Evolutionary conservation across 2,113 vertebrate genomes (phyloP).

Genomic region (Casuarius casuarius): DNA sequence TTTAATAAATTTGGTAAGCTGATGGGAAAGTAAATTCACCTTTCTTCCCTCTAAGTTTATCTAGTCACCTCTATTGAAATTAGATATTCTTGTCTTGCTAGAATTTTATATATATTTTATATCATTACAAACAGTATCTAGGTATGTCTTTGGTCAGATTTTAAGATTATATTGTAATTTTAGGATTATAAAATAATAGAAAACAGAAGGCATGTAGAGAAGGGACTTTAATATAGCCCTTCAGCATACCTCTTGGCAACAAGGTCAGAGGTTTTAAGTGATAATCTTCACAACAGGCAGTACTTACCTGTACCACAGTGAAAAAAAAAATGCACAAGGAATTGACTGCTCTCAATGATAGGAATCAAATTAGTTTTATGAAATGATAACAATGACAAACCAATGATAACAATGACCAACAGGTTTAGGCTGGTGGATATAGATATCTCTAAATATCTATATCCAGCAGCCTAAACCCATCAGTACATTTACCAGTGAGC

Average conservation of each 20-base stretch:
- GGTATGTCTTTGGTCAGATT: not conserved
- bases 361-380: not conserved
- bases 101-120: not conserved
- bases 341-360: not conserved
- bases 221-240: not conserved
- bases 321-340: not conserved
- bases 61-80: not conserved
- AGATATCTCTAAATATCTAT: not conserved
- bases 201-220: not conserved
- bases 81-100: not conserved
- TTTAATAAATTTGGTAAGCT: not conserved
- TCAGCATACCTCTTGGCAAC: not conserved
- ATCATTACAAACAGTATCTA: not conserved
- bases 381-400: not conserved
- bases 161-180: not conserved
- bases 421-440: too few relatives aligned
- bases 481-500: not conserved
- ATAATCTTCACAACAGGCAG: not conserved
- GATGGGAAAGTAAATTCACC: not conserved
- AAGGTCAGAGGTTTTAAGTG: not conserved
- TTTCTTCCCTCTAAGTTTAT: not conserved
- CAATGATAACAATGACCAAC: too few relatives aligned
- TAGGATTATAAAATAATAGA: not conserved
- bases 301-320: not conserved
- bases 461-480: not conserved